Percentiles rank a stretch among this genome's conserved stretches.
Evolutionary conservation across 2,888 invertebrate genomes (phyloP).

Genomic region (Lottia scabra): DNA sequence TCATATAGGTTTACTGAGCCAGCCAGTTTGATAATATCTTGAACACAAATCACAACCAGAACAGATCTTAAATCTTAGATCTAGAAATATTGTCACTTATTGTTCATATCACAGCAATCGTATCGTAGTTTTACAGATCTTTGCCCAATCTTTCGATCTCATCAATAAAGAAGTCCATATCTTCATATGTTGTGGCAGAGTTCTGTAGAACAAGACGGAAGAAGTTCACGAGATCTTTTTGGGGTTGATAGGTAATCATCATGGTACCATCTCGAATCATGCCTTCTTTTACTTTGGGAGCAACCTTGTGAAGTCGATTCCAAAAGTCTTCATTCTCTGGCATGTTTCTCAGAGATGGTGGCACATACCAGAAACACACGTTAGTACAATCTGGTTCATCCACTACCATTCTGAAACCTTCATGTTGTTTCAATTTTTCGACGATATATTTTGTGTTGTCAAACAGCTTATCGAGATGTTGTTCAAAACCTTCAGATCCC

Average conservation of each 20-base stretch:
- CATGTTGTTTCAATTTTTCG: constrained; percentile 42
- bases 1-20: no score
- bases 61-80: no score
- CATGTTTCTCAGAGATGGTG: constrained; percentile 76
- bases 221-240: constrained; percentile 95
- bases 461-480: constrained; percentile 14
- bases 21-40: no score
- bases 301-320: constrained; percentile 72
- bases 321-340: constrained; percentile 77
- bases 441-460: constrained; percentile 54
- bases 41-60: no score
- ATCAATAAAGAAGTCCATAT: constrained; percentile 91
- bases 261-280: constrained; percentile 98
- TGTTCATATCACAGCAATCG: no score
- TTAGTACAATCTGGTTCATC: constrained; percentile 86
- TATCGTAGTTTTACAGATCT: constrained; percentile 80
- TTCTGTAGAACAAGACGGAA: constrained; percentile 98
- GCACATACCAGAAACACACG: constrained; percentile 98
- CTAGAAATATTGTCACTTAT: no score
- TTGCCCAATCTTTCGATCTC: constrained; percentile 96
- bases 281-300: constrained; percentile 91
- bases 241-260: constrained; percentile 99
- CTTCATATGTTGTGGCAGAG: constrained; percentile 89
- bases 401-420: constrained; percentile 59
- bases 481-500: constrained; percentile 17